A percentile compares a stretch with the other conserved stretches of the same genome.
Evolutionary conservation across 2,888 invertebrate genomes (phyloP).

Genomic region (Luperina testacea): DNA sequence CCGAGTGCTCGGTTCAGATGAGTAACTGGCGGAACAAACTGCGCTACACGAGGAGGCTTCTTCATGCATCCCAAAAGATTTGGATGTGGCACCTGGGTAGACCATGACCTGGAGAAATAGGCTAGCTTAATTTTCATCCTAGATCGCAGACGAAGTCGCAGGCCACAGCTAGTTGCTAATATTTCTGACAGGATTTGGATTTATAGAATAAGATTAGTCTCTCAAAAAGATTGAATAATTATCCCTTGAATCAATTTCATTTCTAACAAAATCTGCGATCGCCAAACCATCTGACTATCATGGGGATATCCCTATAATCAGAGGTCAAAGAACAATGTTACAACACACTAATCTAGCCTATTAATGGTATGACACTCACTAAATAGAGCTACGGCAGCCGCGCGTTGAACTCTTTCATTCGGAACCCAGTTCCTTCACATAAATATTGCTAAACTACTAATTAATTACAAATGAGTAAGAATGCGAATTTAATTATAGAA

Average conservation of each 20-base stretch:
- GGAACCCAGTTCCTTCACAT: constrained; percentile 48
- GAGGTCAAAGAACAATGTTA: background rate
- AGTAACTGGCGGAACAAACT: too few species aligned
- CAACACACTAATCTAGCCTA: too few species aligned
- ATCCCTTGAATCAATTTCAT: background rate
- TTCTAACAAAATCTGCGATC: too few species aligned
- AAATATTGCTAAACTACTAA: constrained; percentile 38
- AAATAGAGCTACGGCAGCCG: constrained; percentile 18
- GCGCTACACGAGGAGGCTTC: too few species aligned
- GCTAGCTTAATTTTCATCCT: too few species aligned
- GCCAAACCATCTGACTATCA: background rate
- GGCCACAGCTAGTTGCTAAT: background rate
- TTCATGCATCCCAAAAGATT: too few species aligned
- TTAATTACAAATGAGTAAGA: background rate
- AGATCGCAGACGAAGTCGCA: background rate
- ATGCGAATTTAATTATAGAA: background rate
- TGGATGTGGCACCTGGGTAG: background rate
- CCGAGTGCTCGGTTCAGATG: too few species aligned
- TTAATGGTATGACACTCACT: background rate
- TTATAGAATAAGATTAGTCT: background rate
- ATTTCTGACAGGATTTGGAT: background rate
- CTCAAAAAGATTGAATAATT: background rate
- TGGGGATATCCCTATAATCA: background rate
- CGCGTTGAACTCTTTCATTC: constrained; percentile 85
- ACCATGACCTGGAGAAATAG: background rate